Base-by-base conservation (phyloP, 2,888 invertebrate genomes). In the Heliconius charithonia region DNA sequence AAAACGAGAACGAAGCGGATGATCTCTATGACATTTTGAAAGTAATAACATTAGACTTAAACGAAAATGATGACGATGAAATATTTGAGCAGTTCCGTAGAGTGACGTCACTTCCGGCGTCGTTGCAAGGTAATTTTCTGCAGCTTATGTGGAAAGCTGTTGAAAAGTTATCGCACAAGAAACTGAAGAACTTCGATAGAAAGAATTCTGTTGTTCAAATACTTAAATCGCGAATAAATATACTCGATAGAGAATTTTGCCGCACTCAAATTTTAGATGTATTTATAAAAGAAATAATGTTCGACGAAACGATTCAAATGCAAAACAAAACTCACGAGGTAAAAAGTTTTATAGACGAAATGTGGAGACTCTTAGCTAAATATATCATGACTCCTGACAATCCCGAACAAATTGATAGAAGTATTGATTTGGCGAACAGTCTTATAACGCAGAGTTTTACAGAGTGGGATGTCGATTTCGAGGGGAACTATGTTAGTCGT, bases 31-130 rank as follows among this genome's bases (percentile, higher is more conserved):
- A 89, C 67, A 81, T 84, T 19, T 82, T 92, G 9, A 88, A 85
- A 81, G 73, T 78, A 0, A 85, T 91, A 13, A 91, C 89, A 2
- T 78, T 82, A 16, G 84, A 84, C 29, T 63, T 92, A 29, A 75
- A 85, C 75, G 83, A 88, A 66, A 86, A 90, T 51, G 92, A 92
- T 77, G 86, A 89, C 45, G 85, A 87, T 6, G 85, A 86, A 2
- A 59, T 91, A 32, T 90, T 88, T 77, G 2, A 16, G 16, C 79
- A 88, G 27, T 75, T 90, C n/a, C 77, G 81, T 25, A 65, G 27
- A 45, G 29, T 65, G 27, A n/a, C 72, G 67, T 51, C 78, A n/a
- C 83, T 90, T 25, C 89, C 89, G 7, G 27, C 78, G 22, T 71
- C 83, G 27, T 83, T 88, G 25, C 78, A 74, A 76, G 84, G 85